These are phyloP conservation scores for Hydrozoanthus tunicans DNA, from an alignment of 64 coral and sea anemone genomes.

Conservation along the genomic window DNA sequence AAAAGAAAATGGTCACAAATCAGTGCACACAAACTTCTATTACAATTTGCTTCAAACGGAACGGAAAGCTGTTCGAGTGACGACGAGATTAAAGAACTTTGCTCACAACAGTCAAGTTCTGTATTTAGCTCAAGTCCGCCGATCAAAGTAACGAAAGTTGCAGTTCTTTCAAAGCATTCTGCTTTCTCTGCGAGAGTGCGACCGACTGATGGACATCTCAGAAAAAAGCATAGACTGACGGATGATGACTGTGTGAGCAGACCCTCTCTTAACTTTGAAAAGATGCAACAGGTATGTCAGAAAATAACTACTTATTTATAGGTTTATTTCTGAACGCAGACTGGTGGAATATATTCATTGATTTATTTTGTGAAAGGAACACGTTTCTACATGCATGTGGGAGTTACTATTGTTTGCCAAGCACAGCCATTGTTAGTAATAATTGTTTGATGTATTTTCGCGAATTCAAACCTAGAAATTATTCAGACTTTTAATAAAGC, in stretches of 20 bases:
- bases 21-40: slow-evolving; percentile 66
- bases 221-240: slow-evolving; percentile 91
- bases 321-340: neutral
- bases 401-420: slow-evolving; percentile 39
- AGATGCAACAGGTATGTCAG: slow-evolving; percentile 96
- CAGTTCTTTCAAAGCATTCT: slow-evolving; percentile 79
- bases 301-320: slow-evolving; percentile 15
- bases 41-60: slow-evolving; percentile 76
- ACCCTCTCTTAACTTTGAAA: slow-evolving; percentile 96
- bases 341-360: neutral
- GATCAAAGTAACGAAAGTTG: slow-evolving; percentile 76
- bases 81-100: slow-evolving; percentile 98
- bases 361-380: slow-evolving; percentile 48
- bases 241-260: slow-evolving; percentile 65
- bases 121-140: slow-evolving; percentile 85
- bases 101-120: slow-evolving; percentile 62
- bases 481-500: neutral
- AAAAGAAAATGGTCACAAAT: slow-evolving; percentile 99
- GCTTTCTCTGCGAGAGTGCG: slow-evolving; percentile 79
- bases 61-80: slow-evolving; percentile 97
- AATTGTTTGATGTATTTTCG: slow-evolving; percentile 18
- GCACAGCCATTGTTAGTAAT: neutral
- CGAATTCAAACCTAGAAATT: neutral
- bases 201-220: slow-evolving; percentile 80
- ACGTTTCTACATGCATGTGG: slow-evolving; percentile 45